Evolutionary conservation across 2,888 invertebrate genomes (phyloP).

Genomic region (Timandra comae): DNA sequence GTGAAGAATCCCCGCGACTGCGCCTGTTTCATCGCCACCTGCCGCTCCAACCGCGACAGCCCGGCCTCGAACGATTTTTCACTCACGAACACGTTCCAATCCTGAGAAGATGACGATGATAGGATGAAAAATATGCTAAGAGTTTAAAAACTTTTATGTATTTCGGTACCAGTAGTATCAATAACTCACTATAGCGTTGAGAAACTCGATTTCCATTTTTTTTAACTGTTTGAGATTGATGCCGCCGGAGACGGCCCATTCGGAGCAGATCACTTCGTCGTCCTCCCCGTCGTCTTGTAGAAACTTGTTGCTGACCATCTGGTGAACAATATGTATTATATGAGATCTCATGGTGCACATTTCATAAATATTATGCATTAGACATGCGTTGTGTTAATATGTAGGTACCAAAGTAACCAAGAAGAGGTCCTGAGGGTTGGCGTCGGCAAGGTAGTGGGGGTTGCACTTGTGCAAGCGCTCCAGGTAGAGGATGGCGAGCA

Average conservation of each 20-base stretch:
- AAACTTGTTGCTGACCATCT: conserved; percentile 97
- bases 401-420: conserved; percentile 93
- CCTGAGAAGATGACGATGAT: conserved; percentile 65
- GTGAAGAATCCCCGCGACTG: conserved; percentile 87
- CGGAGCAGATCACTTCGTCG: conserved; percentile 92
- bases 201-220: conserved; percentile 90
- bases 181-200: conserved; percentile 90
- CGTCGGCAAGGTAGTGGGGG: conserved; percentile 87
- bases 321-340: neutral
- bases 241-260: conserved; percentile 94
- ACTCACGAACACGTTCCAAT: conserved; percentile 91
- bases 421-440: conserved; percentile 94
- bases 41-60: conserved; percentile 81
- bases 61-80: conserved; percentile 85
- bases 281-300: conserved; percentile 94
- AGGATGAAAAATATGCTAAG: too few species aligned
- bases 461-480: conserved; percentile 90
- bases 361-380: neutral
- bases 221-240: conserved; percentile 86
- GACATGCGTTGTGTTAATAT: too few species aligned
- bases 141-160: too few species aligned
- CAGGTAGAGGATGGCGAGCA: conserved; percentile 94
- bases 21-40: conserved; percentile 85
- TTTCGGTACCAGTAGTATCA: too few species aligned
- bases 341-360: neutral